Percentiles rank a stretch among this genome's conserved stretches.
These are phyloP conservation scores for Caprella mutica DNA, from an alignment of 2,888 invertebrate genomes.

Conservation along the genomic window DNA sequence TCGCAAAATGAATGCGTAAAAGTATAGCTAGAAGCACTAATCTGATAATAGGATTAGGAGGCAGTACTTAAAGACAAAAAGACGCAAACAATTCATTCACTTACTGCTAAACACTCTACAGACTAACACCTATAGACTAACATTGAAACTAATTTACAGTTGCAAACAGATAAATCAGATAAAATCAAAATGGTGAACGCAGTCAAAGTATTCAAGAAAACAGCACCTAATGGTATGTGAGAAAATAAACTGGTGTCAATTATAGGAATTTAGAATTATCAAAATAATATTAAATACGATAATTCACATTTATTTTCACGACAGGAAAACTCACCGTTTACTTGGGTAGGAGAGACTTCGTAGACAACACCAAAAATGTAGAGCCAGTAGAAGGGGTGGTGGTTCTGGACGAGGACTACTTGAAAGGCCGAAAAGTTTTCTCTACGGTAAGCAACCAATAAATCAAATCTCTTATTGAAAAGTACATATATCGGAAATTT, in stretches of 20 bases:
- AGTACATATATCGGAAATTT: no score
- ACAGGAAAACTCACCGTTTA: slow-evolving; percentile 33
- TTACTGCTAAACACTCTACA: no score
- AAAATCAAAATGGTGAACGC: slow-evolving; percentile 57
- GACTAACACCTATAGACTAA: no score
- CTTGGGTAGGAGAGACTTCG: slow-evolving; percentile 31
- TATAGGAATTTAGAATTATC: neutral
- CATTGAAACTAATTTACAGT: no score
- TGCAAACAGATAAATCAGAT: no score
- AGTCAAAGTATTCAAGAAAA: slow-evolving; percentile 85
- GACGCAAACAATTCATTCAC: no score
- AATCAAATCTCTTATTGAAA: no score
- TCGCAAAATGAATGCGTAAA: no score
- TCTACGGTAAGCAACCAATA: slow-evolving; percentile 22
- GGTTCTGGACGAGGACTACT: slow-evolving; percentile 28
- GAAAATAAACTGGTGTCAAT: neutral
- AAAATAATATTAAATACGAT: neutral
- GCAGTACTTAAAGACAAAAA: no score
- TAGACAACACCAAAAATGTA: slow-evolving; percentile 22
- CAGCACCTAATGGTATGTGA: slow-evolving; percentile 70
- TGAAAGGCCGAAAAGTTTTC: slow-evolving; percentile 26
- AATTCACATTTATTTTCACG: neutral
- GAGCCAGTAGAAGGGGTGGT: slow-evolving; percentile 32
- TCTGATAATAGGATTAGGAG: no score
- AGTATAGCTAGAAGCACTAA: no score